Conservation (phyloP, 2,888 invertebrate genomes). For the Anorthoa munda region DNA sequence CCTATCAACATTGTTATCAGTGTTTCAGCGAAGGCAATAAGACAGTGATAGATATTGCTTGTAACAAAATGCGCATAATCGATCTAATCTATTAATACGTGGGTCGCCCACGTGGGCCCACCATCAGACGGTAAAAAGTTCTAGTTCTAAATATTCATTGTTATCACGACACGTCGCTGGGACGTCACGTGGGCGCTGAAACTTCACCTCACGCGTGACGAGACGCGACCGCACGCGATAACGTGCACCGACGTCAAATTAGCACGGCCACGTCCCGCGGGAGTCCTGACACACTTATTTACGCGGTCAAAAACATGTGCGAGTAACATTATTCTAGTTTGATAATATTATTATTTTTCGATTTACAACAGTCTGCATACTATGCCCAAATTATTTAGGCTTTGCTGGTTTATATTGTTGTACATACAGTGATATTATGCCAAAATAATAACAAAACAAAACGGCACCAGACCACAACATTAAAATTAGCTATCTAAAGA, state of each 20-base stretch:
- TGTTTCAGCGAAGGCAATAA: slow-evolving; percentile 25
- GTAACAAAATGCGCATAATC: slow-evolving; percentile 48
- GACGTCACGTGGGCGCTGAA: slow-evolving; percentile 37
- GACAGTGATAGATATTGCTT: slow-evolving; percentile 44
- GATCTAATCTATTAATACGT: slow-evolving; percentile 58
- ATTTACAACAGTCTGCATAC: not conserved
- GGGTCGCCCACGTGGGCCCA: slow-evolving; percentile 45
- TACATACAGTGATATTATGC: not conserved
- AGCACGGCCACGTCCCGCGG: slow-evolving; percentile 37
- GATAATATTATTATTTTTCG: not conserved
- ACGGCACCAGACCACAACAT: slow-evolving; percentile 4
- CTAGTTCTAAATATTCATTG: slow-evolving; percentile 43
- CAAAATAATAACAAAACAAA: not conserved
- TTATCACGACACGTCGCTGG: slow-evolving; percentile 41
- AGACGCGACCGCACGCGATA: slow-evolving; percentile 47
- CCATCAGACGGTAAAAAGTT: slow-evolving; percentile 16
- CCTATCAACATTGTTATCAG: slow-evolving; percentile 48
- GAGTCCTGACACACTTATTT: slow-evolving; percentile 50
- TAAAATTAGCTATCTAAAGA: slow-evolving; percentile 14
- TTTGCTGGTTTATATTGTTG: not conserved
- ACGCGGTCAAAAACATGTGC: slow-evolving; percentile 20
- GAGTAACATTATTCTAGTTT: not conserved
- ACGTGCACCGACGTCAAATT: slow-evolving; percentile 27
- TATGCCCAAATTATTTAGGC: not conserved
- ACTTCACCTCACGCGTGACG: slow-evolving; percentile 21